These are phyloP conservation scores for Myotis myotis DNA, from an alignment of 2,797 vertebrate genomes.

Conservation along the genomic window DNA sequence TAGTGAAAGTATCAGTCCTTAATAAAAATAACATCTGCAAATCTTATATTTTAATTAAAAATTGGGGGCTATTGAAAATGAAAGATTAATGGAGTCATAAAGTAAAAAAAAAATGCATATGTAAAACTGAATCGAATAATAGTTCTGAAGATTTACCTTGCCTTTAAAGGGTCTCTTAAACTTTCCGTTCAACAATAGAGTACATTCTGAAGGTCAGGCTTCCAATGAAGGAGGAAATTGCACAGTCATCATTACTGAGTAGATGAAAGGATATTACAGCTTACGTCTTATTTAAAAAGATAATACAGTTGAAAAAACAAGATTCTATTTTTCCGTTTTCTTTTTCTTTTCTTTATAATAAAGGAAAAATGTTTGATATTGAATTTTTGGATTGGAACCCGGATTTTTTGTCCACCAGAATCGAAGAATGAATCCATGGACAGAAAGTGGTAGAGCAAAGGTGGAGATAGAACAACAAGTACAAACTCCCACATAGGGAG, in stretches of 20 bases:
- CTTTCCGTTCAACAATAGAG: not conserved
- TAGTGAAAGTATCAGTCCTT: conserved; percentile 69
- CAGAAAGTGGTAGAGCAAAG: too few species aligned
- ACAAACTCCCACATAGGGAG: too few species aligned
- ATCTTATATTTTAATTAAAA: conserved; percentile 53
- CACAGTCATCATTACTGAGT: not conserved
- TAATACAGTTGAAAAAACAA: not conserved
- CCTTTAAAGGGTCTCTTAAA: not conserved
- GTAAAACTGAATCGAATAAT: conserved; percentile 35
- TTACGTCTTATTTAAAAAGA: not conserved
- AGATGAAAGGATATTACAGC: not conserved
- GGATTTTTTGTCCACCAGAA: too few species aligned
- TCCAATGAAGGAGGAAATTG: not conserved
- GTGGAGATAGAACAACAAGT: too few species aligned
- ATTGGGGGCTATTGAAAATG: conserved; percentile 19
- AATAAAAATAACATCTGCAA: conserved; percentile 70
- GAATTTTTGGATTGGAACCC: too few species aligned
- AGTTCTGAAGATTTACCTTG: not conserved
- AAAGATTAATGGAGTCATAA: conserved; percentile 54
- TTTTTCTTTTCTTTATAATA: not conserved
- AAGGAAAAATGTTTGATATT: not conserved
- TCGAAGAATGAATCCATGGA: too few species aligned
- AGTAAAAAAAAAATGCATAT: conserved; percentile 45
- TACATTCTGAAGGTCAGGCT: not conserved
- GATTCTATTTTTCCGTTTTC: not conserved